A percentile compares a stretch with the other conserved stretches of the same genome.
Conservation (phyloP, 1,140 invertebrate genomes). For the Zaprionus taronus region DNA sequence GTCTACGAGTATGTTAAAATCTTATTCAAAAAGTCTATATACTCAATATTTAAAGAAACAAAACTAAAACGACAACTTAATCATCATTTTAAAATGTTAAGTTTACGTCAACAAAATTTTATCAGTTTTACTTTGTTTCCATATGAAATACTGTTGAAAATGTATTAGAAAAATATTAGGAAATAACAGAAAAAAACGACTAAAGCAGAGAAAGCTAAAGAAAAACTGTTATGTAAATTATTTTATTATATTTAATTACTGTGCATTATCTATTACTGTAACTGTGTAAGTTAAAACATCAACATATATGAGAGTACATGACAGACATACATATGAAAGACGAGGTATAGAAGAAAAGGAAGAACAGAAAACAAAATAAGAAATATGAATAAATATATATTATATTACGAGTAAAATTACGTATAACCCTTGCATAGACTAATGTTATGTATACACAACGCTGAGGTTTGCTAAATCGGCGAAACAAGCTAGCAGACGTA, state of each 20-base stretch:
- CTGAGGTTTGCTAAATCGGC: constrained; percentile 45
- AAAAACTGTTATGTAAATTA: constrained; percentile 81
- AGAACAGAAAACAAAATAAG: constrained; percentile 32
- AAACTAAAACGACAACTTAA: constrained; percentile 34
- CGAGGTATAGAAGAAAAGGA: constrained; percentile 24
- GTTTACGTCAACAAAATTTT: constrained; percentile 48
- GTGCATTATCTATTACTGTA: constrained; percentile 64
- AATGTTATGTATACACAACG: constrained; percentile 71
- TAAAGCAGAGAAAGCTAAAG: constrained; percentile 27
- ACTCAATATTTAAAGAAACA: constrained; percentile 66
- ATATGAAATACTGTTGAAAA: constrained; percentile 57
- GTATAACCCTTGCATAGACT: constrained; percentile 76
- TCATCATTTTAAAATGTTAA: constrained; percentile 68
- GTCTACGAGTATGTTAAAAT: constrained; percentile 65
- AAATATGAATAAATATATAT: constrained; percentile 60
- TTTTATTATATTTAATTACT: constrained; percentile 75
- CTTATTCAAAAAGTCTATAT: constrained; percentile 60
- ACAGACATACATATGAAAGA: constrained; percentile 65
- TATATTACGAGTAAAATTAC: constrained; percentile 67
- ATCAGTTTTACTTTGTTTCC: constrained; percentile 33
- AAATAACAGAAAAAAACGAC: constrained; percentile 51
- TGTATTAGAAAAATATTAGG: constrained; percentile 56
- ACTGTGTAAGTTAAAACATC: constrained; percentile 70
- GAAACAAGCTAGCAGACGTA: constrained; percentile 47
- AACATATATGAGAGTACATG: constrained; percentile 52